Evolutionary conservation across 2,888 invertebrate genomes (phyloP).

Genomic region (Heliconius ismenius): DNA sequence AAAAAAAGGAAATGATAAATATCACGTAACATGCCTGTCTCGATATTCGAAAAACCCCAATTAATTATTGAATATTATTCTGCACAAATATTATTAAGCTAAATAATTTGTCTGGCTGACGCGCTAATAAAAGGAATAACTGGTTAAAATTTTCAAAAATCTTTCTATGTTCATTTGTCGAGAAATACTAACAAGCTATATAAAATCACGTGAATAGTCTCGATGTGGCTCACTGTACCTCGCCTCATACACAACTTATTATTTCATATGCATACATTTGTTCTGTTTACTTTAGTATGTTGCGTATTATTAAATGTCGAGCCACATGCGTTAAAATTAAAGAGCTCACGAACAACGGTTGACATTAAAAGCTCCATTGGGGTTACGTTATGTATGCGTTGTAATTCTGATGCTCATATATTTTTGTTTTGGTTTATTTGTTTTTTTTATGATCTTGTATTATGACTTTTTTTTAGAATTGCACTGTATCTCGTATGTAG

Average conservation of each 20-base stretch:
- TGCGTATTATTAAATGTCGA: neutral
- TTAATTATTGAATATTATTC: no score
- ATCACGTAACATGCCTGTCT: no score
- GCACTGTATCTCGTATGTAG: no score
- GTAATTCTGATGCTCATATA: conserved; percentile 1
- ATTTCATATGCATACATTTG: neutral
- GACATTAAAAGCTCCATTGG: conserved; percentile 18
- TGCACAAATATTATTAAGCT: no score
- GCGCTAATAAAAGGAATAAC: neutral
- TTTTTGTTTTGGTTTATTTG: conserved; percentile 1
- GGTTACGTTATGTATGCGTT: neutral
- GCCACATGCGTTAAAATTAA: conserved; percentile 18
- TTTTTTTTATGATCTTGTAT: neutral
- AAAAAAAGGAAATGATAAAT: no score
- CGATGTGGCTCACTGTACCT: neutral
- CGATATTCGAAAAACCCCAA: no score
- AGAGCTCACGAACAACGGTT: conserved; percentile 12
- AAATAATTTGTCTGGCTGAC: neutral
- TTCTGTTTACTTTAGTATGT: neutral
- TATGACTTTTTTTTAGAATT: no score
- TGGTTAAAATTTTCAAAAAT: neutral
- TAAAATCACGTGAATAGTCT: neutral
- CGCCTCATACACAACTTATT: neutral
- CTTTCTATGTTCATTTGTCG: neutral
- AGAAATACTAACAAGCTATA: neutral